Base-by-base conservation (phyloP, 2,888 invertebrate genomes). In the Drosophila imparisetae region DNA sequence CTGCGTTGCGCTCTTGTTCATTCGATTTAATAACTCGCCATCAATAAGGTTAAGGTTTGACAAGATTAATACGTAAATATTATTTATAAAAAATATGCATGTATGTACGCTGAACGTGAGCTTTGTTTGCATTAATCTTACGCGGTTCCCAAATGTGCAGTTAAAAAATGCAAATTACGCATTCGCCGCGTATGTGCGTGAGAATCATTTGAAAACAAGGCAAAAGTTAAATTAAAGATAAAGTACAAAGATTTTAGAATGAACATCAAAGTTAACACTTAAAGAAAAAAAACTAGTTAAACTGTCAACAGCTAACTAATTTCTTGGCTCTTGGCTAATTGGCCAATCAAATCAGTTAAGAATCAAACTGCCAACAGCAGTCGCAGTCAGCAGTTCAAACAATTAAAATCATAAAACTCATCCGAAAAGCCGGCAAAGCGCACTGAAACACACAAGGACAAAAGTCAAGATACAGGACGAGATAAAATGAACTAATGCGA, bases 401-500 rank as follows among this genome's bases (percentile, higher is more conserved):
- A 85, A 89, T 85, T 85, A 77, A 81, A 87, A 85, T 81, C 81
- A 70, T 67, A 73, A 72, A 84, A 73, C 71, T 77, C 62, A 77
- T 77, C 72, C 40, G 62, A 62, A 66, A 72, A 71, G 73, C 58
- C 52, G 65, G 59, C 62, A 61, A 64, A 66, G 52, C 55, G 49
- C 64, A 52, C 61, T 61, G 57, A 63, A 68, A 62, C 55, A 63
- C 63, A 58, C 66, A 72, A 77, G 77, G 81, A 74, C 71, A 66
- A 69, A 66, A 73, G 81, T 70, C 66, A 75, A 66, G 81, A 70
- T 68, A 60, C 65, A 30, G 54, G 30, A n/a, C 75, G 68, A 87
- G 85, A 85, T 85, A 86, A 89, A 76, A 82, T 77, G 74, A 89
- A 81, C 82, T 79, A 89, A 89, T 86, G 85, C 88, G 74, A 69